Percentiles rank a stretch among this genome's conserved stretches.
These are phyloP conservation scores for Phrynocephalus guinanensis DNA, from an alignment of 2,797 vertebrate species.

Conservation along the genomic window DNA sequence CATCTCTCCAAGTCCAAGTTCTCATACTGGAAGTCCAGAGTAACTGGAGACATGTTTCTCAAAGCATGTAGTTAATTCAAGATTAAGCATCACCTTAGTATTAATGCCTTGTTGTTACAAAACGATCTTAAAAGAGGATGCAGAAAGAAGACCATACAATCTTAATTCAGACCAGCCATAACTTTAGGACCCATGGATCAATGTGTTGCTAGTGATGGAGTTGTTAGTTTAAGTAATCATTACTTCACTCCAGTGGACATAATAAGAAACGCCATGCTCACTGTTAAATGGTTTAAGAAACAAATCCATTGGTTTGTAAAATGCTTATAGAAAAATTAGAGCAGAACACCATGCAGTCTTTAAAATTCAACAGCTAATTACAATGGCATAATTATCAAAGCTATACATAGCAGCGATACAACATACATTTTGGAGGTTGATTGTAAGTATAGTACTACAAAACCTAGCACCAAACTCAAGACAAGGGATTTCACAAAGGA, in stretches of 20 bases:
- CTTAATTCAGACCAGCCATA: background rate
- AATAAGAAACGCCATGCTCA: background rate
- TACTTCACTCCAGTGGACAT: background rate
- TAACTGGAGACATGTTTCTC: background rate
- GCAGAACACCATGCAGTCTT: slow-evolving; percentile 2
- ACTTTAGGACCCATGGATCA: background rate
- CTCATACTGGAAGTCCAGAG: background rate
- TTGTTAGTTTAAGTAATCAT: background rate
- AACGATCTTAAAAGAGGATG: background rate
- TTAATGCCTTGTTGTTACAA: background rate
- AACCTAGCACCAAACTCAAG: background rate
- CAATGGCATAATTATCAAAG: slow-evolving; percentile 24
- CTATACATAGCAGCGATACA: background rate
- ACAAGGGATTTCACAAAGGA: slow-evolving; percentile 16
- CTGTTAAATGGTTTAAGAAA: slow-evolving; percentile 14
- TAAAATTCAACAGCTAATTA: slow-evolving; percentile 27
- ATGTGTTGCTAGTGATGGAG: background rate
- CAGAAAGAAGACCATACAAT: background rate
- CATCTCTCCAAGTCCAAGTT: background rate
- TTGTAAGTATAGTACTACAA: background rate
- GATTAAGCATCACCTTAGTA: background rate
- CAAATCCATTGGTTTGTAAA: background rate
- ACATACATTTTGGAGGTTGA: background rate
- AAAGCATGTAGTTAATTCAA: background rate
- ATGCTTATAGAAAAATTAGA: background rate